Conservation (phyloP, 1,140 invertebrate species). For the Elymnias hypermnestra region DNA sequence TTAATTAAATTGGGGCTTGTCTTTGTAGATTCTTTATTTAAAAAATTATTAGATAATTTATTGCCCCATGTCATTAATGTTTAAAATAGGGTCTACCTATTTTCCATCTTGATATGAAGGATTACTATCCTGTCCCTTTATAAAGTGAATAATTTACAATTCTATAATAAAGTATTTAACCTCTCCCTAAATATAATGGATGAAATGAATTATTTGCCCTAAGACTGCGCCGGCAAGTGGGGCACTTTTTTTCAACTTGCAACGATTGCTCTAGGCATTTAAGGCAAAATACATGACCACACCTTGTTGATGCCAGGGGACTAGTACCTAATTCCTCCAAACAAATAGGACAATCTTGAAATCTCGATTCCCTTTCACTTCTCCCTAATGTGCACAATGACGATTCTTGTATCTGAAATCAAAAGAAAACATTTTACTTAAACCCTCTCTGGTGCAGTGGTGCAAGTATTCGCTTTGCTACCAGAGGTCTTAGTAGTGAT, state of each 20-base stretch:
- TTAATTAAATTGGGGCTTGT: no score
- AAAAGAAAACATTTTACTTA: no score
- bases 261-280: slow-evolving; percentile 37
- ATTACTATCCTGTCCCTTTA: no score
- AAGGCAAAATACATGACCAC: slow-evolving; percentile 58
- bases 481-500: no score
- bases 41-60: no score
- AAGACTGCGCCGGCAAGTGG: slow-evolving; percentile 40
- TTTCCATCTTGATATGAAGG: no score
- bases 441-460: no score
- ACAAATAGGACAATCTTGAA: slow-evolving; percentile 52
- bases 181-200: slow-evolving; percentile 36
- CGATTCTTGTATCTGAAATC: neutral
- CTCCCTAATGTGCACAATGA: neutral
- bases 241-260: slow-evolving; percentile 38
- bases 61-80: no score
- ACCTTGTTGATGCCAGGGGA: slow-evolving; percentile 50
- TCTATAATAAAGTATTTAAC: neutral
- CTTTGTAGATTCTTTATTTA: no score
- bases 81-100: no score
- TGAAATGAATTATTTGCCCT: slow-evolving; percentile 40
- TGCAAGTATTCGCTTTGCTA: no score
- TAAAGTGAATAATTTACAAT: neutral
- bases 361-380: slow-evolving; percentile 12
- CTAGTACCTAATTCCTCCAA: slow-evolving; percentile 43